Evolutionary conservation across 2,888 invertebrate species (phyloP), one percentile per base, ranked within the genome.

Genomic region (Druceiella hillmani): DNA sequence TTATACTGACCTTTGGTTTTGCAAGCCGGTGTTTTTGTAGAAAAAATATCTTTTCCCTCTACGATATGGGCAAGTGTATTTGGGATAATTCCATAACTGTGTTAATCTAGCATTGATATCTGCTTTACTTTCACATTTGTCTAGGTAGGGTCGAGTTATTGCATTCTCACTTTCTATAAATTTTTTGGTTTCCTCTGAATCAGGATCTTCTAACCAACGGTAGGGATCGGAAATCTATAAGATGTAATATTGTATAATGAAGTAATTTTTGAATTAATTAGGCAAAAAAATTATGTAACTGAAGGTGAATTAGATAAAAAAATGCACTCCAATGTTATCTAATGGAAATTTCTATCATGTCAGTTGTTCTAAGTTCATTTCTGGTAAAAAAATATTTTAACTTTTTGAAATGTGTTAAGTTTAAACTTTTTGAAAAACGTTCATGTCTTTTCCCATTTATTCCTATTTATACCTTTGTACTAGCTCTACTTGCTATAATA

Each of bases 191-290:
- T 97, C 93, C 41, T 83, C 78, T 0, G 88, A 77, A 63, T 97
- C 93, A 1, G 97, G 94, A 65, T 98, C 90, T 63, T 99, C 98
- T 40, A 99, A 64, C 94, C 95, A 98, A 38, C 95, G 82, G 63
- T 97, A 98, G 0, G 91, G 90, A 66, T 99, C 98, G 34, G 61
- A 50, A 36, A 93, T 75, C 91, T 92, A 61, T 15, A 57, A 52
- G 36, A 36, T 40, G 17, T 35, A 34, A 2, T 12, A 6, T 24
- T 22, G 9, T 17, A 25, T 33, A 17, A 12, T 4, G n/a, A n/a
- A n/a, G n/a, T n/a, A n/a, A n/a, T n/a, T n/a, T n/a, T n/a, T n/a
- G n/a, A n/a, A n/a, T n/a, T n/a, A n/a, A n/a, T n/a, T n/a, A n/a
- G n/a, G n/a, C n/a, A n/a, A n/a, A n/a, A n/a, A n/a, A n/a, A n/a